phyloP scores from a whole-genome alignment of 2,113 vertebrate genomes.

The Sigmodon hispidus region DNA sequence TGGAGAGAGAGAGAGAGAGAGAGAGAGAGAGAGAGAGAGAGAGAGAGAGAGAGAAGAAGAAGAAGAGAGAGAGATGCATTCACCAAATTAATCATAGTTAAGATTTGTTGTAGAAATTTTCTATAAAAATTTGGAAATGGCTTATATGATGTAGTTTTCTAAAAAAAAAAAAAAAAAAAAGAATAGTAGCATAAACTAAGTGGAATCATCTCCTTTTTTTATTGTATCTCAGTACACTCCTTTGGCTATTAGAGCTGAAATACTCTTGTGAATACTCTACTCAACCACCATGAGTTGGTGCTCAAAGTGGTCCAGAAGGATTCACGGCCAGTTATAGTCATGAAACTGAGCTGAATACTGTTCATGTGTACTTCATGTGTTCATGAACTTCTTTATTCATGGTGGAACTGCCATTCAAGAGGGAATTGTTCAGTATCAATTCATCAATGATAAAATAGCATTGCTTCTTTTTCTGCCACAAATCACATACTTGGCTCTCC shows the following conservation, averaged over 20 bases:
- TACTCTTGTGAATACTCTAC: background rate
- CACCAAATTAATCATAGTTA: background rate
- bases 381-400: background rate
- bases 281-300: background rate
- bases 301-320: background rate
- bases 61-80: too few species aligned
- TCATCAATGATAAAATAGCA: background rate
- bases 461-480: background rate
- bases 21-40: too few species aligned
- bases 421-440: background rate
- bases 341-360: accelerated
- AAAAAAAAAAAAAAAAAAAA: background rate
- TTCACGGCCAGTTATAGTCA: accelerated
- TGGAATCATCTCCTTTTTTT: background rate
- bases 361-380: background rate
- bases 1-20: too few species aligned
- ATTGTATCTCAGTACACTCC: background rate
- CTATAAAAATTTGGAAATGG: background rate
- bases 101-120: background rate
- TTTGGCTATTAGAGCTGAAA: background rate
- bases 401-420: background rate
- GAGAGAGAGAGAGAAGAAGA: too few species aligned
- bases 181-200: background rate
- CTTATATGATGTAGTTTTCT: background rate
- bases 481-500: background rate